These are phyloP conservation scores for Percopsis omiscomaycus DNA, from an alignment of 2,797 vertebrate species.

Conservation along the genomic window DNA sequence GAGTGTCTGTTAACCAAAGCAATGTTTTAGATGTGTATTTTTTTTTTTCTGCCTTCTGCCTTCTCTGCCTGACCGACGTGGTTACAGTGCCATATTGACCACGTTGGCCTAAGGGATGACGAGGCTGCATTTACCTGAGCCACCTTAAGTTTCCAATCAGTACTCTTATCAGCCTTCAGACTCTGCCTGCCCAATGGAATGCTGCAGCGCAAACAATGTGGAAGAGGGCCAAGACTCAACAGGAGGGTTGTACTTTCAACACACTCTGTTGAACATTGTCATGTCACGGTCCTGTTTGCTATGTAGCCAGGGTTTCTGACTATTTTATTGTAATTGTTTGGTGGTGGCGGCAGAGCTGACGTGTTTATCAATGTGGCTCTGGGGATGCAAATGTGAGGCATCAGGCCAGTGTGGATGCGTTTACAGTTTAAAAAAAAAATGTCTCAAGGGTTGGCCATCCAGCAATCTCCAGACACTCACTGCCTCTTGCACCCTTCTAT, in stretches of 20 bases:
- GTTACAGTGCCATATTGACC: constrained; percentile 56
- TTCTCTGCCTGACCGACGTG: constrained; percentile 27
- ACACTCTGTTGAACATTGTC: neutral
- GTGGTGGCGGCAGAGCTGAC: constrained; percentile 33
- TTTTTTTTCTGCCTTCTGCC: constrained; percentile 8
- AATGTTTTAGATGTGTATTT: constrained; percentile 42
- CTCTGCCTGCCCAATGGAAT: constrained; percentile 28
- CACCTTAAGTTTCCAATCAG: constrained; percentile 47
- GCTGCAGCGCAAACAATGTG: constrained; percentile 51
- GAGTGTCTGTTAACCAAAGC: constrained; percentile 72
- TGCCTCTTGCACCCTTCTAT: constrained; percentile 59
- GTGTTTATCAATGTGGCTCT: constrained; percentile 36
- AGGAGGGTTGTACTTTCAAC: constrained; percentile 26
- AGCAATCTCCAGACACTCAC: constrained; percentile 56
- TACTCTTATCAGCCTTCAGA: constrained; percentile 43
- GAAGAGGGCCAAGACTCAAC: constrained; percentile 60
- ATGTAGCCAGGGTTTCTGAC: constrained; percentile 5
- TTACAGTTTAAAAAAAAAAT: constrained; percentile 61
- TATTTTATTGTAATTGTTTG: constrained; percentile 9
- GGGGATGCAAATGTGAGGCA: constrained; percentile 33
- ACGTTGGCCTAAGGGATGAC: constrained; percentile 41
- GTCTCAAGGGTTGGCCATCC: constrained; percentile 48
- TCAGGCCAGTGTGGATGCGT: constrained; percentile 61
- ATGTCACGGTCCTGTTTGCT: constrained; percentile 57
- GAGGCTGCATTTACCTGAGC: constrained; percentile 32